These are phyloP conservation scores for Typhlichthys eigenmanni DNA, from an alignment of 2,797 vertebrate genomes.

Conservation along the genomic window DNA sequence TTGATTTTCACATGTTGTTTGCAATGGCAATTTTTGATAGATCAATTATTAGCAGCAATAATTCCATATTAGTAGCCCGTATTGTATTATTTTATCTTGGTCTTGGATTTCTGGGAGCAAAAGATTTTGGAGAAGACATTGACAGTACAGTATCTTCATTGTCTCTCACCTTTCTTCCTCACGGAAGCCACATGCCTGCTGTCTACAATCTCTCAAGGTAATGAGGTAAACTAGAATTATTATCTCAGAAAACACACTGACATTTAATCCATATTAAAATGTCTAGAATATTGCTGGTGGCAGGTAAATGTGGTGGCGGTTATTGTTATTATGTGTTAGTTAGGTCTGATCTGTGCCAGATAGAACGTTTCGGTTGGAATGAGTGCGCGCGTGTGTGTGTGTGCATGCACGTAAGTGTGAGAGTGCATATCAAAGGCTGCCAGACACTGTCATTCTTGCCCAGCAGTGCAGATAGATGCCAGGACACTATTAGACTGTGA, in stretches of 20 bases:
- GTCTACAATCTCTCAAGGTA: slow-evolving; percentile 3
- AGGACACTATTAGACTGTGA: slow-evolving; percentile 29
- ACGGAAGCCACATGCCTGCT: slow-evolving; percentile 22
- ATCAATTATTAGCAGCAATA: slow-evolving; percentile 4
- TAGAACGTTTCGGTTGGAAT: slow-evolving; percentile 6
- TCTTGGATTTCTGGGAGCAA: slow-evolving; percentile 6
- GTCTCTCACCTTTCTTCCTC: slow-evolving; percentile 13
- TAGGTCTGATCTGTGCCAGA: not conserved
- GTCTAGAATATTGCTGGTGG: no score
- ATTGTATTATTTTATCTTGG: not conserved
- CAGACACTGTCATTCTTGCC: slow-evolving; percentile 59
- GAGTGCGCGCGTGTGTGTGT: slow-evolving; percentile 24
- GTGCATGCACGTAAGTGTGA: slow-evolving; percentile 3
- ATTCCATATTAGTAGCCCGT: no score
- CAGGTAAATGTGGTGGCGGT: not conserved
- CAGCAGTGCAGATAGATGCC: slow-evolving; percentile 38
- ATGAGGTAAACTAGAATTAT: not conserved
- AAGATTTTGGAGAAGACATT: not conserved
- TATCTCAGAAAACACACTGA: no score
- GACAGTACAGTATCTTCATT: not conserved
- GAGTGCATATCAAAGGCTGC: slow-evolving; percentile 50
- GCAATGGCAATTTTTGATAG: slow-evolving; percentile 14
- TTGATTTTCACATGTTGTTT: slow-evolving; percentile 18
- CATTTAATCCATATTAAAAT: no score
- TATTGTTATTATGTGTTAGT: not conserved